phyloP scores from a whole-genome alignment of 2,888 invertebrate species.

The Amblyjoppa proteus region DNA sequence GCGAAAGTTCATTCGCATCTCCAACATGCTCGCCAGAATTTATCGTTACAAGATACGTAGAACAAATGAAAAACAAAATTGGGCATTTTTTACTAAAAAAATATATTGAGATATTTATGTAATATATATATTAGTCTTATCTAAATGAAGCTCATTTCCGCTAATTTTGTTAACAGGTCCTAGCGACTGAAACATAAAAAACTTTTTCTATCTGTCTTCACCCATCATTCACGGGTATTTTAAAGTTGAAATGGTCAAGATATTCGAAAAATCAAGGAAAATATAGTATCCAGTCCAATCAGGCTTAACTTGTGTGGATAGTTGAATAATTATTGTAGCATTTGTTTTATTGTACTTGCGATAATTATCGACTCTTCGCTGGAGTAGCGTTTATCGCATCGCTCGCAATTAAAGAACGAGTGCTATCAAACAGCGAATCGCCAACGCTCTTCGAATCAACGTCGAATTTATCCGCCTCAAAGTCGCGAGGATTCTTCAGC shows the following conservation, averaged over 20 bases:
- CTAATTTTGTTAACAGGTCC: not conserved
- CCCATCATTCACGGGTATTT: not conserved
- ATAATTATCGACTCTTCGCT: not conserved
- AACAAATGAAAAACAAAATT: not conserved
- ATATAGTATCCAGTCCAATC: too few relatives aligned
- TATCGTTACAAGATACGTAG: slow-evolving; percentile 11
- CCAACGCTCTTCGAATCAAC: slow-evolving; percentile 57
- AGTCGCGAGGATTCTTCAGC: slow-evolving; percentile 39
- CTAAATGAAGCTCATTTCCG: not conserved
- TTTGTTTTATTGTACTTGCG: not conserved
- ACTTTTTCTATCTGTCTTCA: not conserved
- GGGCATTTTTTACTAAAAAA: not conserved
- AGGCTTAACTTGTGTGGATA: too few relatives aligned
- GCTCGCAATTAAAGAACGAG: not conserved
- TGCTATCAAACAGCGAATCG: slow-evolving; percentile 50
- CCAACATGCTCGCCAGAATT: not conserved
- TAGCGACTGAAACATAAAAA: not conserved
- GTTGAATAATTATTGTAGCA: not conserved
- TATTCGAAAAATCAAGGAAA: not conserved
- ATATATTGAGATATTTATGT: slow-evolving; percentile 18
- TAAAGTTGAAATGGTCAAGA: not conserved
- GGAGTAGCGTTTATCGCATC: not conserved
- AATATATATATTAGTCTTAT: not conserved
- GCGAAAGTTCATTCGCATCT: not conserved
- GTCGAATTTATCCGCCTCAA: slow-evolving; percentile 42